phyloP scores from a whole-genome alignment of 2,888 invertebrate genomes.

The Mongoloraphidia duomilia region DNA sequence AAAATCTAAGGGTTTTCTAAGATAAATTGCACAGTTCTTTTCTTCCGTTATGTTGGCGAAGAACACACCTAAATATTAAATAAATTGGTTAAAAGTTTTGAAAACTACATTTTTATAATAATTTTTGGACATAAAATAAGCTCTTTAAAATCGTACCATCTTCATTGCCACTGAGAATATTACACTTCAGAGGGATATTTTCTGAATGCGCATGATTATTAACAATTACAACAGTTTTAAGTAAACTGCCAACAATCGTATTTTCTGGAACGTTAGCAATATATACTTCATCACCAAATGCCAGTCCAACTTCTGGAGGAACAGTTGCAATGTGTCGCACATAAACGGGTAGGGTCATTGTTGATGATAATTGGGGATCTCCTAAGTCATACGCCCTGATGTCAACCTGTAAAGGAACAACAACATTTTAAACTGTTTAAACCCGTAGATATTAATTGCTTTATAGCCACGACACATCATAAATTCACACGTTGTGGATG shows the following conservation, averaged over 20 bases:
- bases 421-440: neutral
- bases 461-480: neutral
- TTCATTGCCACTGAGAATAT: slow-evolving; percentile 63
- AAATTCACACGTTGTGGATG: neutral
- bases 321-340: slow-evolving; percentile 61
- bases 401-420: slow-evolving; percentile 45
- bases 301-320: slow-evolving; percentile 57
- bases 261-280: slow-evolving; percentile 73
- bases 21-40: slow-evolving; percentile 66
- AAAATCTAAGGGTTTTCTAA: slow-evolving; percentile 63
- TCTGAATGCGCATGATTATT: slow-evolving; percentile 55
- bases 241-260: slow-evolving; percentile 45
- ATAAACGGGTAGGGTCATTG: slow-evolving; percentile 66
- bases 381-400: slow-evolving; percentile 77
- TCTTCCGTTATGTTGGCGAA: slow-evolving; percentile 59
- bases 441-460: too few species aligned
- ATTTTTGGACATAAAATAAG: neutral
- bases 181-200: slow-evolving; percentile 61
- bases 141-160: slow-evolving; percentile 34
- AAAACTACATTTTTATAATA: slow-evolving; percentile 2
- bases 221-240: slow-evolving; percentile 58
- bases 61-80: slow-evolving; percentile 44
- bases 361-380: slow-evolving; percentile 69
- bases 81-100: slow-evolving; percentile 1
- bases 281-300: slow-evolving; percentile 78